Evolutionary conservation across 2,888 invertebrate species (phyloP).

Genomic region (Cistogaster globosa): DNA sequence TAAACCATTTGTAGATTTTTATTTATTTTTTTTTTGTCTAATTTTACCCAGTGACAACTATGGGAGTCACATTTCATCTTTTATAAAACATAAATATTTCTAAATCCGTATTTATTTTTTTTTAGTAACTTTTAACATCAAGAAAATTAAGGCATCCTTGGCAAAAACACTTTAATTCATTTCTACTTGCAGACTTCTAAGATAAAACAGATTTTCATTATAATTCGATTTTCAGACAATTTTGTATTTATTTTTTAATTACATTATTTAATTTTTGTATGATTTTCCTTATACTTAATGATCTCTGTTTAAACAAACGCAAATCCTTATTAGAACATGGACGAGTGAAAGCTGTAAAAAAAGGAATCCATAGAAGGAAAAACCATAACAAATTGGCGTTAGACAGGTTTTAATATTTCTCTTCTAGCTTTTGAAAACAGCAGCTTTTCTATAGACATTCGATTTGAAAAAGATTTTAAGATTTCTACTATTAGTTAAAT

Average conservation of each 20-base stretch:
- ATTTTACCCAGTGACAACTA: too few relatives aligned
- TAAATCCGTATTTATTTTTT: too few relatives aligned
- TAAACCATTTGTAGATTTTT: too few relatives aligned
- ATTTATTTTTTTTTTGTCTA: too few relatives aligned
- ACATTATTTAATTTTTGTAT: not conserved
- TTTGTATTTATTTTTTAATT: slow-evolving; percentile 3
- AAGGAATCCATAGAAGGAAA: not conserved
- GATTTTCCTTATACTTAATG: not conserved
- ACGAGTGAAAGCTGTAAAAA: not conserved
- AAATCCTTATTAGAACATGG: slow-evolving; percentile 12
- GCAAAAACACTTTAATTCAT: too few relatives aligned
- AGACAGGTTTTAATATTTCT: slow-evolving; percentile 11
- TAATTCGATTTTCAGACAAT: not conserved
- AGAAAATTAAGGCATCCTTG: too few relatives aligned
- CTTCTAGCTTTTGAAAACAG: slow-evolving; percentile 49
- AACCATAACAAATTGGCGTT: slow-evolving; percentile 43
- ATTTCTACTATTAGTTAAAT: slow-evolving; percentile 14
- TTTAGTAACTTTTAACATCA: too few relatives aligned
- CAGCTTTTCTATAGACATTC: slow-evolving; percentile 46
- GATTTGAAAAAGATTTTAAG: slow-evolving; percentile 11
- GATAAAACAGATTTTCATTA: not conserved
- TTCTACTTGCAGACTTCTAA: slow-evolving; percentile 40
- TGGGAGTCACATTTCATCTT: too few relatives aligned
- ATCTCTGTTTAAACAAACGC: slow-evolving; percentile 49
- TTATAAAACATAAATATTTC: too few relatives aligned